Evolutionary conservation across 2,888 invertebrate genomes (phyloP), one percentile per base, ranked within the genome.

Genomic region (Cosmorhoe ocellata): DNA sequence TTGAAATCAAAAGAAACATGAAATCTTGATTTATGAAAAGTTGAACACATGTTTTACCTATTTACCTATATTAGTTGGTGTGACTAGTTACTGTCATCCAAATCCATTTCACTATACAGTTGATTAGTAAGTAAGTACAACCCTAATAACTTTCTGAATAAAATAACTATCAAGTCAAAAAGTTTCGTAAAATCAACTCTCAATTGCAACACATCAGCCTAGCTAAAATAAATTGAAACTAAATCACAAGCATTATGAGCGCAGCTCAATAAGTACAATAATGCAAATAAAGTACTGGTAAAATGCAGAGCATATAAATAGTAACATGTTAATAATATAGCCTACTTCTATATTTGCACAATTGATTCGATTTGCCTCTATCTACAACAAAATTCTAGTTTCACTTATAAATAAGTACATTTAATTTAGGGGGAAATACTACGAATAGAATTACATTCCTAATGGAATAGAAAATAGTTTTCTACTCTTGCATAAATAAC

Each of bases 361-460:
- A 45, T 48, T 40, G 47, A 60, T 60, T 59, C 51, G 51, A 61
- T 66, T 60, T 55, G 56, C 58, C 57, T 67, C 64, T 73, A 76
- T 70, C 66, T 76, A 77, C 73, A 74, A 58, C 51, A 64, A 66
- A 73, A 9, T 34, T 46, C 38, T 36, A 43, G 53, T 66, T 69
- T 66, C 63, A 66, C 71, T 72, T 74, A 75, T 58, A 63, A 58
- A 57, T 64, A 69, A 59, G 55, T 66, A 66, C 56, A 32, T 45
- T 22, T 44, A 58, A 52, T 52, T 61, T 58, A 61, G 61, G 61
- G 53, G 56, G 64, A 64, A 64, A 63, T 56, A 57, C 66, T 69
- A 64, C 56, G 61, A 63, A 58, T 66, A 63, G 51, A 64, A 58
- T 57, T 59, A 57, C 48, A 58, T 56, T 58, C 26, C 56, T 63